A percentile compares a stretch with the other conserved stretches of the same genome.
Evolutionary conservation across 2,888 invertebrate species (phyloP).

Genomic region (Drosophila kuntzei): DNA sequence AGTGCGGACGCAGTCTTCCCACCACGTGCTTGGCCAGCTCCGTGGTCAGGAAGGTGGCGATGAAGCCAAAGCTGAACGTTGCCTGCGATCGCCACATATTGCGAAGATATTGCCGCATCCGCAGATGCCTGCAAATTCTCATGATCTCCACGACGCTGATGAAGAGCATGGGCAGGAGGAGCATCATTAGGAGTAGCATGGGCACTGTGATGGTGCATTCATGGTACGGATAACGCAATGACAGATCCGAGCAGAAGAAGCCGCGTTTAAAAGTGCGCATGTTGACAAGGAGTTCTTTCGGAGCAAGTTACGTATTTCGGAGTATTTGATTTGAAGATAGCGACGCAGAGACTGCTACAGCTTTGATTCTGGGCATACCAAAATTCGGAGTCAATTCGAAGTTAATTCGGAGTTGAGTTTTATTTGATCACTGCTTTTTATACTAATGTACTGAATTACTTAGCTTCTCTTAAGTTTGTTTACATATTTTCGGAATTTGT

Average conservation of each 20-base stretch:
- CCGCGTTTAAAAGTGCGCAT: slow-evolving; percentile 82
- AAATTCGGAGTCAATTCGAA: not conserved
- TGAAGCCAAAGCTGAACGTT: slow-evolving; percentile 81
- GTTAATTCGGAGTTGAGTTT: not conserved
- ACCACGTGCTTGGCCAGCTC: slow-evolving; percentile 81
- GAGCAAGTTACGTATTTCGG: not conserved
- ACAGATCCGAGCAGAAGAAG: slow-evolving; percentile 81
- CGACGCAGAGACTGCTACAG: not conserved
- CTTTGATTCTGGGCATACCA: no score
- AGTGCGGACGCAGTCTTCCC: slow-evolving; percentile 80
- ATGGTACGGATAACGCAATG: slow-evolving; percentile 80
- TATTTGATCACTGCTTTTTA: not conserved
- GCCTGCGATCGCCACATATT: slow-evolving; percentile 74
- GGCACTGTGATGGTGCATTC: slow-evolving; percentile 82
- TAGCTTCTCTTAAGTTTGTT: not conserved
- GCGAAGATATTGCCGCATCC: slow-evolving; percentile 75
- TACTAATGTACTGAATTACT: not conserved
- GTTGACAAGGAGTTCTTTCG: not conserved
- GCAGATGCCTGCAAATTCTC: slow-evolving; percentile 78
- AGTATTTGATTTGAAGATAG: not conserved
- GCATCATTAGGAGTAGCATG: slow-evolving; percentile 79
- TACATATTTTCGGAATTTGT: slow-evolving; percentile 2
- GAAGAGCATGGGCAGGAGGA: slow-evolving; percentile 81
- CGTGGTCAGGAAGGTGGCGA: slow-evolving; percentile 80
- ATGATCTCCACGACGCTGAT: slow-evolving; percentile 80